Evolutionary conservation across 1,140 invertebrate genomes (phyloP), one percentile per base, ranked within the genome.

Genomic region (Papilio glaucus): DNA sequence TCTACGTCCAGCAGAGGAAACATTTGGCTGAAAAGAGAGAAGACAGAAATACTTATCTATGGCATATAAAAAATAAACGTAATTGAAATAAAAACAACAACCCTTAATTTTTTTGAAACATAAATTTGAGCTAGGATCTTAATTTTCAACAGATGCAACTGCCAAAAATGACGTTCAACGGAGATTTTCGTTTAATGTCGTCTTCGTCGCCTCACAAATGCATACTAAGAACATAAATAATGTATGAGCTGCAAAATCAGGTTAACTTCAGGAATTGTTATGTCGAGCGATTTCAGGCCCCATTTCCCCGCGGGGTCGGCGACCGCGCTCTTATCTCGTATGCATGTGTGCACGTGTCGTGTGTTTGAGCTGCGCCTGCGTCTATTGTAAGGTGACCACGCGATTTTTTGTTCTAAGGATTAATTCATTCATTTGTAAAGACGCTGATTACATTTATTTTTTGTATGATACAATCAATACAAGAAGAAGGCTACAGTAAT

Each of bases 311-410:
- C 70, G 73, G 80, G 89, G 85, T 89, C 86, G 84, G 29, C 79
- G 87, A 84, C 86, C 89, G 83, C n/a, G 74, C 83, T 85, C 88
- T 90, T 91, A 89, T 91, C 89, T 85, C 45, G 75, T 81, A 76
- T 72, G 81, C 72, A 71, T 85, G 85, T 86, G 85, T 78, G 82
- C 61, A 77, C 37, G 37, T 79, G 81, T 84, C 45, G 61, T 63
- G 69, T 79, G 75, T 73, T 73, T 74, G 71, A 69, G 75, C 72
- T 84, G 85, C 85, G 87, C 81, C 69, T 80, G 84, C 79, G 82
- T 77, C 75, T 82, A 73, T 80, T 76, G 24, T 69, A 38, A 5
- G 33, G 67, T 69, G 5, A 18, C 45, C 45, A 69, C 12, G 41
- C 41, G 6, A 10, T 21, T 12, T 1, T 57, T 10, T 10, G 12